Evolutionary conservation across 2,113 vertebrate genomes (phyloP).

Genomic region (Piaya cayana): DNA sequence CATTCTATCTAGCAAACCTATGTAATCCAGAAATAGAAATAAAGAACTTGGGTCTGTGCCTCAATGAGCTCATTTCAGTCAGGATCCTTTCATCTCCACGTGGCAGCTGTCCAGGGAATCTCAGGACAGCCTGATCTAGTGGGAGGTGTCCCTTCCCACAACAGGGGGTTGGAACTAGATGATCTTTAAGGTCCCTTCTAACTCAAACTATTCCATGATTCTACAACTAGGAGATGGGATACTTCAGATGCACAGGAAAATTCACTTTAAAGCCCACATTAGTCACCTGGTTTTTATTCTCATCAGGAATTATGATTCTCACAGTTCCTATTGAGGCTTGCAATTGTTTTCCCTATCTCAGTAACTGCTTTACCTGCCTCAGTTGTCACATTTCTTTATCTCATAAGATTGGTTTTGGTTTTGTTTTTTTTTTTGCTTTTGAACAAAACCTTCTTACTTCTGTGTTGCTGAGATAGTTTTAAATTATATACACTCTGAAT

Average conservation of each 20-base stretch:
- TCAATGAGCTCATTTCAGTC: neutral
- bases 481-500: neutral
- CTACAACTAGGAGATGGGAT: neutral
- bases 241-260: neutral
- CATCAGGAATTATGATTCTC: neutral
- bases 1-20: accelerated
- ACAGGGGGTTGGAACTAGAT: too few relatives aligned
- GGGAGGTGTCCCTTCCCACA: too few relatives aligned
- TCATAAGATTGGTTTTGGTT: neutral
- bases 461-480: neutral
- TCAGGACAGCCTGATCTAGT: too few relatives aligned
- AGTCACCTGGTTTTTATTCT: neutral
- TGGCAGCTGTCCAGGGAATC: too few relatives aligned
- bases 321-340: neutral
- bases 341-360: neutral
- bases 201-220: too few relatives aligned
- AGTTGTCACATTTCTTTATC: neutral
- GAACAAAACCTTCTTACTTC: neutral
- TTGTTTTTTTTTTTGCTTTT: neutral
- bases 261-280: neutral
- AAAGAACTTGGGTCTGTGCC: too few relatives aligned
- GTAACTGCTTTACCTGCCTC: neutral
- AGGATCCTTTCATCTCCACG: too few relatives aligned
- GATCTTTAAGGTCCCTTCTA: too few relatives aligned
- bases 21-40: neutral